Evolutionary conservation across 1,140 invertebrate genomes (phyloP), one percentile per base, ranked within the genome.

Genomic region (Procambarus virginalis): DNA sequence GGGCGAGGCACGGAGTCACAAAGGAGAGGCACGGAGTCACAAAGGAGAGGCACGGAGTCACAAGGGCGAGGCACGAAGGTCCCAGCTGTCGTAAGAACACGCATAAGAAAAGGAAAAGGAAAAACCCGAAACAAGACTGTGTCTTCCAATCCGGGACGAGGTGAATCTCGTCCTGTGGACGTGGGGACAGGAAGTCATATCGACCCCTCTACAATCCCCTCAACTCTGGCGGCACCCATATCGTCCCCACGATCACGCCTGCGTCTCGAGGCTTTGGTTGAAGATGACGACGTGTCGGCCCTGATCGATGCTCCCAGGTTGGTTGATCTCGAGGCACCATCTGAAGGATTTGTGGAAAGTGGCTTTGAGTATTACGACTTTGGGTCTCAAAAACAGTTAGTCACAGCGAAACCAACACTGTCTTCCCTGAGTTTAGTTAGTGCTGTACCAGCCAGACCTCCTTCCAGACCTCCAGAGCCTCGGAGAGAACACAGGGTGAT

Each of bases 341-440:
- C 78, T 22, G 79, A 80, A 73, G 55, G 84, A 20, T 46, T 34
- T 14, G 73, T 77, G 4, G 34, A n/a, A n/a, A 48, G 60, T 14
- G 79, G 64, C 46, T 55, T 88, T 12, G 88, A 84, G 70, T 89
- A 83, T 75, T 64, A 89, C 10, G 80, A 83, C n/a, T 76, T 89
- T 20, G 48, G 81, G 10, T 17, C 34, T 6, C 68, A 75, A 5
- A 3, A 58, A 6, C 70, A 51, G 34, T 22, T 46, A 4, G 22
- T 46, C 12, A 77, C 75, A 2, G 48, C 51, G 9, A 68, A n/a
- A 0, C 88, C 88, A 8, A 84, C 88, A 0, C 60, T 89, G 46
- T 49, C 88, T 17, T 89, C 88, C 12, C 81, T 75, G 73, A 89
- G 80, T 46, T 73, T 89, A 5, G 81, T 89, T 20, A 83, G 88